Evolutionary conservation across 2,113 vertebrate species (phyloP).

Genomic region (Salvelinus alpinus): DNA sequence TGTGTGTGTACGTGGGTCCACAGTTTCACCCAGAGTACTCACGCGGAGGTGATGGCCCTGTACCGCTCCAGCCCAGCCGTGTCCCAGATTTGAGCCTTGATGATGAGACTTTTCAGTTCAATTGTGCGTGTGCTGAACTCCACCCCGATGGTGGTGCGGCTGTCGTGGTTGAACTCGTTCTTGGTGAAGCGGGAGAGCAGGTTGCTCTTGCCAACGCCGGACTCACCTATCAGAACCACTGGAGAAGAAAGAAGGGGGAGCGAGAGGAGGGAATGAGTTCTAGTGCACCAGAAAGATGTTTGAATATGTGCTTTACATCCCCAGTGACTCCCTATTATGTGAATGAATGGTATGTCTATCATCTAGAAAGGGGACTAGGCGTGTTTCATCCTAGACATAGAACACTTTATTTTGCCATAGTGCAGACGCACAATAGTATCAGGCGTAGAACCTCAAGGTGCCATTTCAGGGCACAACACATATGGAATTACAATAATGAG

Average conservation of each 20-base stretch:
- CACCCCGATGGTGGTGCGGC: conserved; percentile 92
- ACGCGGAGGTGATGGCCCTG: conserved; percentile 95
- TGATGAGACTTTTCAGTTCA: conserved; percentile 71
- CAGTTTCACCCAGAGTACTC: conserved; percentile 53
- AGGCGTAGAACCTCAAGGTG: neutral
- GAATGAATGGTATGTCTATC: neutral
- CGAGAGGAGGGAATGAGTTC: neutral
- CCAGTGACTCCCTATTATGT: neutral
- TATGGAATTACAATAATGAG: neutral
- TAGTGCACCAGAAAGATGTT: neutral
- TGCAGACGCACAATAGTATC: neutral
- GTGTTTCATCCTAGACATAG: neutral
- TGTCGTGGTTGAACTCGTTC: conserved; percentile 94
- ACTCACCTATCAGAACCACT: conserved; percentile 95
- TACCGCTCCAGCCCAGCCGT: conserved; percentile 93
- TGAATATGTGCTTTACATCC: neutral
- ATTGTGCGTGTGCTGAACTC: conserved; percentile 93
- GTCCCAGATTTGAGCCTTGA: conserved; percentile 98
- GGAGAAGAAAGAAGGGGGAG: conserved; percentile 12
- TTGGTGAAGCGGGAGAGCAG: conserved; percentile 92
- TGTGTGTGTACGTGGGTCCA: neutral
- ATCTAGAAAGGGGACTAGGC: neutral
- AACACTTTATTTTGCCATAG: neutral
- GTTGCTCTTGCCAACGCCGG: conserved; percentile 93
- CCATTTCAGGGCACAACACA: neutral